These are phyloP conservation scores for Laupala kohalensis DNA, from an alignment of 1,140 invertebrate genomes.

Conservation along the genomic window DNA sequence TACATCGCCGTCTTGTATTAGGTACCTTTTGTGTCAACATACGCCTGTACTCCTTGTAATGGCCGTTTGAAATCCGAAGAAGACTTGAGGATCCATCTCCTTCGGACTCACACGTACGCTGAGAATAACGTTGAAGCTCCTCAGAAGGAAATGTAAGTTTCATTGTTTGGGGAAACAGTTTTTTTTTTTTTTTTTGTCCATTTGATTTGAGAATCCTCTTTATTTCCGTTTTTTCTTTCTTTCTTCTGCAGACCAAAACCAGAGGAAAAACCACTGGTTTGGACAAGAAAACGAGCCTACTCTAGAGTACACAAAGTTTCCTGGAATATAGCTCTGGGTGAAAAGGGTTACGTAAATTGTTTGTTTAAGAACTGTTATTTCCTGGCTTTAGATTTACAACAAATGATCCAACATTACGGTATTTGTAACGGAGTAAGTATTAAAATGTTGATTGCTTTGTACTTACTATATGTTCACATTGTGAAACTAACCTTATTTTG, in stretches of 20 bases:
- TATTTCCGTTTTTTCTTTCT: no score
- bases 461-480: background rate
- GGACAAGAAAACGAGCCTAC: conserved; percentile 13
- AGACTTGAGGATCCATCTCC: background rate
- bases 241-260: background rate
- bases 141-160: background rate
- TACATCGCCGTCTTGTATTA: no score
- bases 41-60: background rate
- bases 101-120: background rate
- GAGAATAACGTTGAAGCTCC: background rate
- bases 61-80: background rate
- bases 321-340: conserved; percentile 20
- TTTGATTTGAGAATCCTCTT: background rate
- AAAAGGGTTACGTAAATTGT: conserved; percentile 20
- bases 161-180: background rate
- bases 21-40: background rate
- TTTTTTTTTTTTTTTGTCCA: background rate
- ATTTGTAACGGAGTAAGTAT: conserved; percentile 19
- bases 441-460: background rate
- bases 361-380: conserved; percentile 21
- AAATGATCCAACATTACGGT: conserved; percentile 20
- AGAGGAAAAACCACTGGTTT: background rate
- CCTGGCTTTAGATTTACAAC: conserved; percentile 19
- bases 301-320: conserved; percentile 19
- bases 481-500: background rate